A percentile compares a stretch with the other conserved stretches of the same genome.
Conservation (phyloP, 2,888 invertebrate species). For the Antheraea assamensis region DNA sequence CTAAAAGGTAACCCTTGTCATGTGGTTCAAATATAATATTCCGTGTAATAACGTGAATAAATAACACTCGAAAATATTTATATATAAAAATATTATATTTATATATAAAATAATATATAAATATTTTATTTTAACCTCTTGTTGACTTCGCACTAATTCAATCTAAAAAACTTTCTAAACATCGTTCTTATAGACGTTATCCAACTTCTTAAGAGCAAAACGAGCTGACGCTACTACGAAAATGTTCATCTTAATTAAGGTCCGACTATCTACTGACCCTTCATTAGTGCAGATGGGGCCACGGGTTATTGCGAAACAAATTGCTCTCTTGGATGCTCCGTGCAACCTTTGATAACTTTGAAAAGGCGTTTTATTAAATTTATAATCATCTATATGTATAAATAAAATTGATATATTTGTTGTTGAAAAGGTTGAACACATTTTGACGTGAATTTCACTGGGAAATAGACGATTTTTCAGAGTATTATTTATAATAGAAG, state of each 20-base stretch:
- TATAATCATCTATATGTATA: no score
- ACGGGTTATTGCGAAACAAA: slow-evolving; percentile 72
- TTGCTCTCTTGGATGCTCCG: slow-evolving; percentile 59
- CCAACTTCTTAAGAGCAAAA: slow-evolving; percentile 27
- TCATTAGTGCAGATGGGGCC: slow-evolving; percentile 74
- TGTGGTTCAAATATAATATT: slow-evolving; percentile 13
- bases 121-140: not conserved
- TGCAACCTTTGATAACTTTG: slow-evolving; percentile 47
- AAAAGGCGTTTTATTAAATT: slow-evolving; percentile 36
- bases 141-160: not conserved
- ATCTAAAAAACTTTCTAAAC: not conserved
- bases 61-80: not conserved
- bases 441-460: no score
- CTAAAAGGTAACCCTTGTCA: slow-evolving; percentile 30
- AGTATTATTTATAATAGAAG: no score
- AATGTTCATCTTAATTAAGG: slow-evolving; percentile 75
- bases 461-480: no score
- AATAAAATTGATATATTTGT: no score
- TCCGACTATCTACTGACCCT: slow-evolving; percentile 65
- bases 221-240: slow-evolving; percentile 54
- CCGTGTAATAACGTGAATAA: not conserved
- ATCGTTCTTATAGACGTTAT: slow-evolving; percentile 23
- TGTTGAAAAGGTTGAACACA: no score
- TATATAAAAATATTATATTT: no score
- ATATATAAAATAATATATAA: no score